Evolutionary conservation across 2,888 invertebrate genomes (phyloP), one percentile per base, ranked within the genome.

Genomic region (Conops quadrifasciatus): DNA sequence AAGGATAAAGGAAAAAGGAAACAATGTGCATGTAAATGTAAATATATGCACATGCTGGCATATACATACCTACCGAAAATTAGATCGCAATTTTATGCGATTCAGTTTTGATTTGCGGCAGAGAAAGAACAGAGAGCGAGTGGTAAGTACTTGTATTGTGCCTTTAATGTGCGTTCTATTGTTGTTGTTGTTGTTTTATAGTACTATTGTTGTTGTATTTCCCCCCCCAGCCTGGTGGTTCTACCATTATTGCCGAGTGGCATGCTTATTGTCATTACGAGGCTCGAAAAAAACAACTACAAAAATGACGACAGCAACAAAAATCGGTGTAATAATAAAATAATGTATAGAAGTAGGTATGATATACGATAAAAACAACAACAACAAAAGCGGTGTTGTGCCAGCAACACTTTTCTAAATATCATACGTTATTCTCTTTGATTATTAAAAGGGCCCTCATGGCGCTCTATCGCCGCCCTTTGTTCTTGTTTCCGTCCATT

Each of bases 241-340:
- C 1, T 67, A 36, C 36, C 56, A 21, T 49, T 67, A 26, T 62
- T 66, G 53, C 15, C 64, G 21, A 15, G 26, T 58, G 58, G 72
- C 71, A 74, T 75, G 74, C 70, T 49, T 59, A 36, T 76, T 74
- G 79, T 79, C 80, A 80, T 80, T 81, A 80, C 80, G n/a, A 78
- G 77, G 77, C 75, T 75, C 58, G 58, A 58, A 26, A 13, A 64
- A 49, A 13, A 26, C 7, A 49, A 49, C 16, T 16, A 1, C 13
- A 2, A 63, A 47, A 36, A 36, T 36, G 36, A 36, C 4, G 9
- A 4, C 36, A 36, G 9, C 36, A 36, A 7, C 9, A 36, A 36
- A 36, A 36, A 36, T 9, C n/a, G n/a, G n/a, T n/a, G 9, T 9
- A 36, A 36, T 9, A 36, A 36, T 9, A 36, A 36, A 36, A 36